Base-by-base conservation (phyloP, 2,797 vertebrate genomes). In the Cynodonichthys magdalenae region DNA sequence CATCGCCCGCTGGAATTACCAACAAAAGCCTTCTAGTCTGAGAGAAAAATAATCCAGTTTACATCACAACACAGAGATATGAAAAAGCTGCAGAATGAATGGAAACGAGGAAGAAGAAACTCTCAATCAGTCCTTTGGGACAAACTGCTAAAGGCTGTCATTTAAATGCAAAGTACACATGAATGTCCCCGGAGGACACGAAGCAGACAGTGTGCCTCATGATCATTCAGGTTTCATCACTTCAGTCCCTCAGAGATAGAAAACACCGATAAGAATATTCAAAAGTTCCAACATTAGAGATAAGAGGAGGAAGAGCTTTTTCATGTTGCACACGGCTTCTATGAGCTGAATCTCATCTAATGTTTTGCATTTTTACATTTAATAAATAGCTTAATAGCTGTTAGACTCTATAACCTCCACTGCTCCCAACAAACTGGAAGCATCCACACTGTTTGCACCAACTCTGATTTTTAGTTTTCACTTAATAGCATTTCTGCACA, bases 161-260 rank as follows among this genome's bases (percentile, higher is more conserved):
- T 63, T 73, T 65, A 47, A 73, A 75, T 66, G 59, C 66, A 68
- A 59, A 69, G 46, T 52, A 50, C 8, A 36, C 45, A 1, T 19
- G 56, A 62, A 50, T 18, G 39, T 63, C 52, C 42, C 42, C 2
- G 0, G 31, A 59, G 59, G 62, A 20, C 31, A 61, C 48, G 53
- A 68, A 56, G 0, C 17, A 51, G 19, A 42, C 27, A 19, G 2
- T 0, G 10, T 7, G 34, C 53, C 53, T 53, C 47, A 45, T 46
- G 48, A 28, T 59, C 67, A 59, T 61, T 53, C 61, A 50, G 58
- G 56, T 79, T 71, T 71, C 45, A 77, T 77, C 31, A 36, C 34
- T 45, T 67, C 48, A 59, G 54, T 44, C 45, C 66, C 34, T 19
- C 64, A 51, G 66, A 71, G 36, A 18, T 31, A n/a, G 29, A 19